Base-by-base conservation (phyloP, 2,113 vertebrate genomes). In the Proterorhinus semilunaris region DNA sequence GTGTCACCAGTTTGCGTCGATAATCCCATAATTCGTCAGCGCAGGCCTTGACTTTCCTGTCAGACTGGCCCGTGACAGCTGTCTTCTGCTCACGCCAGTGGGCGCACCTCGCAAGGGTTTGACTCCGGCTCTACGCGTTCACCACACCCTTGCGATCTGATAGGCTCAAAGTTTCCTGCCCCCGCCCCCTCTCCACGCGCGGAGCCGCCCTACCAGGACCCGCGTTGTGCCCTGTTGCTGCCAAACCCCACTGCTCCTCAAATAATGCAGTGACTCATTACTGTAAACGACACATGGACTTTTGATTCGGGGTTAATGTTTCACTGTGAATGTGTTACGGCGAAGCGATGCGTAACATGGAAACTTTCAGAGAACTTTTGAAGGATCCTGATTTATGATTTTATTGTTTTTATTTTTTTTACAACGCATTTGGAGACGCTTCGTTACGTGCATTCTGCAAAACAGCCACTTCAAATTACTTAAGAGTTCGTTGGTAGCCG, bases 161-260 rank as follows among this genome's bases (percentile, higher is more conserved):
- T 92, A 92, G 88, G 92, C n/a, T 44, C 36, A 83, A 93, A 93
- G 92, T 93, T 93, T 75, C 0, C 0, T 11, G 62, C 69, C 64
- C 8, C 87, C 90, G 70, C 90, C 91, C 82, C 62, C 75, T 21
- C 4, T 36, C n/a, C 59, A 47, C 10, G 0, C 13, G 16, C 69
- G 75, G 75, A 63, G 46, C 76, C 76, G 64, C 84, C 80, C 82
- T 80, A 67, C 58, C 67, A 62, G 49, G 74, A 9, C 76, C 27
- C 44, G 27, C 36, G 71, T 80, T 76, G 21, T 21, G 81, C 78
- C 55, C 64, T 83, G 83, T 85, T 81, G 78, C 78, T 78, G 79
- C 53, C 80, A 76, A 83, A 82, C 76, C 45, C 83, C 78, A 69
- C 81, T 87, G 79, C 58, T 47, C 71, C 48, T 16, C 36, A 62